phyloP scores from a whole-genome alignment of 2,888 invertebrate genomes.

The Bombyx huttoni region DNA sequence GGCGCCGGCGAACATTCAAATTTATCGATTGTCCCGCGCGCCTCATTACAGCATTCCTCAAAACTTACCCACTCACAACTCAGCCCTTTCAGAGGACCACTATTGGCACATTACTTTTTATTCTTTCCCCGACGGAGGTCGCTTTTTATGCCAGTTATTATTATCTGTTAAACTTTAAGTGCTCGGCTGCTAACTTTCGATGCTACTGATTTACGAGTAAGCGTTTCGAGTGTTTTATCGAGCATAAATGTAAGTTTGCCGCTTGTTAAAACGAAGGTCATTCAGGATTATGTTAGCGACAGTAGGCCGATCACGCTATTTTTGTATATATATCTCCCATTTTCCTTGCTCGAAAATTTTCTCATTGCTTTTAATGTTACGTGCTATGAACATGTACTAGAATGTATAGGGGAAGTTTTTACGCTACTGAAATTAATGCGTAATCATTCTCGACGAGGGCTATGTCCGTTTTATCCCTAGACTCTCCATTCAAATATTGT shows the following conservation, averaged over 20 bases:
- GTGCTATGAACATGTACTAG: too few relatives aligned
- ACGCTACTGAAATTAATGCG: too few relatives aligned
- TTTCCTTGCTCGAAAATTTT: too few relatives aligned
- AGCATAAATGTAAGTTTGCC: conserved; percentile 67
- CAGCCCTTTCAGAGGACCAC: conserved; percentile 59
- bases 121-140: conserved; percentile 39
- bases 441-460: too few relatives aligned
- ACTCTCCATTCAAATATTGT: too few relatives aligned
- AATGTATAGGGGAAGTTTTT: too few relatives aligned
- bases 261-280: conserved; percentile 69
- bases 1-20: conserved; percentile 70
- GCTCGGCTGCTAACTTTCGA: conserved; percentile 67
- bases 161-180: conserved; percentile 72
- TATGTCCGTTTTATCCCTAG: too few relatives aligned
- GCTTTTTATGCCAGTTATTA: conserved; percentile 67
- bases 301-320: too few relatives aligned
- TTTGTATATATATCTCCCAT: too few relatives aligned
- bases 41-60: conserved; percentile 69
- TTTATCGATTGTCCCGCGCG: conserved; percentile 69
- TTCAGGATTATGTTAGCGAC: conserved; percentile 30
- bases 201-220: conserved; percentile 66
- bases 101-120: conserved; percentile 66
- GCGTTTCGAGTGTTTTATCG: conserved; percentile 69
- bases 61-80: conserved; percentile 63
- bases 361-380: too few relatives aligned